phyloP scores from a whole-genome alignment of 2,113 vertebrate species.

The Hemiscyllium ocellatum region DNA sequence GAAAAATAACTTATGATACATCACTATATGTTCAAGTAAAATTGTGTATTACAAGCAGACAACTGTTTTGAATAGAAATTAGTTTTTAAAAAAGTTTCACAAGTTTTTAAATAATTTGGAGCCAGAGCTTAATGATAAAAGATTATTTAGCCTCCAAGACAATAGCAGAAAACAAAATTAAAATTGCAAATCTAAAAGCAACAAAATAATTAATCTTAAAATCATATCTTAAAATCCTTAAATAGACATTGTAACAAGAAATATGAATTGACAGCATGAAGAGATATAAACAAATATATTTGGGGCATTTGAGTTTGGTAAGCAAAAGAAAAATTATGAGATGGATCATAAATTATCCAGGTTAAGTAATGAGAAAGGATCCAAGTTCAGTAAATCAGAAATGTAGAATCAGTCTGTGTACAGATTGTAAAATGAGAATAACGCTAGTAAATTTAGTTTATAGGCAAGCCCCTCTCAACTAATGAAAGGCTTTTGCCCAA shows the following conservation, averaged over 20 bases:
- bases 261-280: not conserved
- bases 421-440: not conserved
- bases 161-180: not conserved
- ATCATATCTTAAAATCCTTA: not conserved
- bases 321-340: too few species aligned
- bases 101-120: not conserved
- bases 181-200: not conserved
- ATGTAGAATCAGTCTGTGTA: not conserved
- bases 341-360: too few species aligned
- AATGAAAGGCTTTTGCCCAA: too few species aligned
- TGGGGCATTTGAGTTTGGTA: not conserved
- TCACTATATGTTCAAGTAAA: not conserved
- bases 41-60: not conserved
- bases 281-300: not conserved
- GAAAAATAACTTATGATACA: not conserved
- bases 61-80: not conserved
- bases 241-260: not conserved
- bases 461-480: not conserved
- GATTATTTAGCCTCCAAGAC: not conserved
- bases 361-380: too few species aligned
- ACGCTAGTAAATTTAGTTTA: not conserved
- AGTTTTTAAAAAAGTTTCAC: not conserved
- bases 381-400: not conserved
- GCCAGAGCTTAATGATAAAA: not conserved
- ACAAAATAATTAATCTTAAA: too few species aligned